Evolutionary conservation across 2,797 vertebrate species (phyloP), one percentile per base, ranked within the genome.

Genomic region (Falco concolor): DNA sequence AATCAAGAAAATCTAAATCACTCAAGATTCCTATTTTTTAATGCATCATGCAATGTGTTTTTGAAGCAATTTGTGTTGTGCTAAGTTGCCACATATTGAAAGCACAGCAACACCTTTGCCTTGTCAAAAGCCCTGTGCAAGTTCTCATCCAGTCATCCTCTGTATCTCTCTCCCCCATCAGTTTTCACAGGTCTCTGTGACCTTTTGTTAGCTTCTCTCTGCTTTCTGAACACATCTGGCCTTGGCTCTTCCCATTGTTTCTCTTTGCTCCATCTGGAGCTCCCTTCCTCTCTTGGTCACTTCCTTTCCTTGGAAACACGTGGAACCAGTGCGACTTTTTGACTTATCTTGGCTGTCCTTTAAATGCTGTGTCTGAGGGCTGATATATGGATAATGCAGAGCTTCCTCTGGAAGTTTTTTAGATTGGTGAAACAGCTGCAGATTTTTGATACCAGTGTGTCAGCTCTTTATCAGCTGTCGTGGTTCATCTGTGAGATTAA

Each of bases 321-420:
- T 69, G 42, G 27, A 42, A 56, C 69, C 12, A 0, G 1, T 34
- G 47, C 1, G 2, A 56, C 9, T 27, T 67, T 60, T 72, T 1
- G 0, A 9, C 74, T 83, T 30, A 13, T 53, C 36, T 92, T 82
- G 77, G 47, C 23, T 72, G n/a, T 50, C 27, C 32, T 63, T 91
- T 60, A 67, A 59, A 23, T 49, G 40, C 32, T 70, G 27, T 45
- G 24, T 49, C 16, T 49, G 4, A 68, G 38, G 69, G 47, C 63
- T 60, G 63, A n/a, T 23, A 10, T 0, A 8, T 3, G 38, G 80
- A 44, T 49, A 53, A 40, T 27, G 38, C 49, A 42, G 57, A 68
- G 34, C 28, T 81, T 85, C 6, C 6, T 40, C 27, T 72, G 45
- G 15, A 81, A 53, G 23, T 18, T 34, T 77, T 85, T 87, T 61